phyloP scores from a whole-genome alignment of 2,888 invertebrate species.

The Piscicola geometra region DNA sequence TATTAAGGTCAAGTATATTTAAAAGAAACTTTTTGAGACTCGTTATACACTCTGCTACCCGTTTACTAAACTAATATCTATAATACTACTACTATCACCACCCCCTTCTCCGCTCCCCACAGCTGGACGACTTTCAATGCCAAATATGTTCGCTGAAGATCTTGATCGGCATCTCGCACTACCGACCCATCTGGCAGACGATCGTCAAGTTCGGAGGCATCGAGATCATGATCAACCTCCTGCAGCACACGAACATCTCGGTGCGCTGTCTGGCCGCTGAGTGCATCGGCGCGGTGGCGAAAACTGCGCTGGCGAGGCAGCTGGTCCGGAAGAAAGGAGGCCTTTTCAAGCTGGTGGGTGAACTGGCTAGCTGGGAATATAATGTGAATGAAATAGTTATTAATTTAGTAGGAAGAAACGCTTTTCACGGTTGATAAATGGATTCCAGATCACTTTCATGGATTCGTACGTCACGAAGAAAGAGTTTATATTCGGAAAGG shows the following conservation, averaged over 20 bases:
- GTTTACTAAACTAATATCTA: too few relatives aligned
- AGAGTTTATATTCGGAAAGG: constrained; percentile 21
- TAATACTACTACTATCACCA: too few relatives aligned
- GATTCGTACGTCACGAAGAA: constrained; percentile 25
- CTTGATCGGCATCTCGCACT: constrained; percentile 22
- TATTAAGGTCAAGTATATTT: too few relatives aligned
- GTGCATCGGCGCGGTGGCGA: constrained; percentile 27
- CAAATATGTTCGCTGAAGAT: constrained; percentile 27
- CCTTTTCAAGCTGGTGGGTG: constrained; percentile 21
- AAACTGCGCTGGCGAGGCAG: constrained; percentile 23
- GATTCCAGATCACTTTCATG: constrained; percentile 28
- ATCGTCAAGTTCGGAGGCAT: constrained; percentile 30
- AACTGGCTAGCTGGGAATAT: too few relatives aligned
- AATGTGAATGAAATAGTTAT: too few relatives aligned
- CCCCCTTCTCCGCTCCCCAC: too few relatives aligned
- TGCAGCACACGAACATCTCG: constrained; percentile 16
- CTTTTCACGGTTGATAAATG: background rate
- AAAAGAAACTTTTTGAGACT: too few relatives aligned
- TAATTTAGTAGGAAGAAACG: background rate
- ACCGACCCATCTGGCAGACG: constrained; percentile 27
- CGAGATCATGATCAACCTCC: constrained; percentile 22
- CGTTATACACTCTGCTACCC: too few relatives aligned
- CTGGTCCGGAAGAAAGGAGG: constrained; percentile 23
- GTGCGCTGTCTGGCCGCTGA: constrained; percentile 31
- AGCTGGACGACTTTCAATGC: constrained; percentile 30